These are phyloP conservation scores for Nemapogon koenigi DNA, from an alignment of 2,888 invertebrate genomes.

Conservation along the genomic window DNA sequence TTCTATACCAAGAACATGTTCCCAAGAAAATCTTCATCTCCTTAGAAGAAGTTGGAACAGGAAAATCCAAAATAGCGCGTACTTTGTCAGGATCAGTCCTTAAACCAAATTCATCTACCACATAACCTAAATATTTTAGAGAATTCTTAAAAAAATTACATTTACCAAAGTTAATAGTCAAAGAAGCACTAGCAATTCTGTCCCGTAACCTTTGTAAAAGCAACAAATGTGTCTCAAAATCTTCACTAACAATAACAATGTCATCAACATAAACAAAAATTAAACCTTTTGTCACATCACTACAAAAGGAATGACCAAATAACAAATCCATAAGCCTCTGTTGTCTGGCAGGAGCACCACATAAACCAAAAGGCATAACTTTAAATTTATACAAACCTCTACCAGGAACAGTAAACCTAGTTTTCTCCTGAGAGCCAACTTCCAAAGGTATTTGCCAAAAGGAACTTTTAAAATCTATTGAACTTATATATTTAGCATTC, in stretches of 20 bases:
- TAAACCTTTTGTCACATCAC: slow-evolving; percentile 12
- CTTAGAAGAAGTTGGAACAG: slow-evolving; percentile 14
- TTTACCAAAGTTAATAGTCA: slow-evolving; percentile 22
- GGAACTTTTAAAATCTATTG: slow-evolving; percentile 11
- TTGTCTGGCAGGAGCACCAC: slow-evolving; percentile 12
- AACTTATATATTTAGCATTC: slow-evolving; percentile 12
- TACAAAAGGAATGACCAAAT: slow-evolving; percentile 15
- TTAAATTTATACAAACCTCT: slow-evolving; percentile 12
- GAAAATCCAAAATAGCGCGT: slow-evolving; percentile 14
- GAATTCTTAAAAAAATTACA: slow-evolving; percentile 18
- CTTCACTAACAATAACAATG: slow-evolving; percentile 14
- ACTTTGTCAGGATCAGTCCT: slow-evolving; percentile 18
- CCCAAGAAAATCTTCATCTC: slow-evolving; percentile 16
- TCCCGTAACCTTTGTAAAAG: neutral
- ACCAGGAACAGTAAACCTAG: slow-evolving; percentile 9
- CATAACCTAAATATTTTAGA: slow-evolving; percentile 25
- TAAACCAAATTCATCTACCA: slow-evolving; percentile 22
- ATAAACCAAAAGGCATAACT: too few relatives aligned
- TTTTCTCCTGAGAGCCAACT: slow-evolving; percentile 1
- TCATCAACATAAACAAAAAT: slow-evolving; percentile 20
- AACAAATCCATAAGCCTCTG: slow-evolving; percentile 17
- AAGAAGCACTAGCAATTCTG: slow-evolving; percentile 1
- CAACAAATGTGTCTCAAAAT: slow-evolving; percentile 16
- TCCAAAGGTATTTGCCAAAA: slow-evolving; percentile 8
- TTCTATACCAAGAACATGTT: slow-evolving; percentile 16